These are phyloP conservation scores for Theonella swinhoei DNA, from an alignment of 37 sponge, comb jelly and placozoan genomes.

Conservation along the genomic window DNA sequence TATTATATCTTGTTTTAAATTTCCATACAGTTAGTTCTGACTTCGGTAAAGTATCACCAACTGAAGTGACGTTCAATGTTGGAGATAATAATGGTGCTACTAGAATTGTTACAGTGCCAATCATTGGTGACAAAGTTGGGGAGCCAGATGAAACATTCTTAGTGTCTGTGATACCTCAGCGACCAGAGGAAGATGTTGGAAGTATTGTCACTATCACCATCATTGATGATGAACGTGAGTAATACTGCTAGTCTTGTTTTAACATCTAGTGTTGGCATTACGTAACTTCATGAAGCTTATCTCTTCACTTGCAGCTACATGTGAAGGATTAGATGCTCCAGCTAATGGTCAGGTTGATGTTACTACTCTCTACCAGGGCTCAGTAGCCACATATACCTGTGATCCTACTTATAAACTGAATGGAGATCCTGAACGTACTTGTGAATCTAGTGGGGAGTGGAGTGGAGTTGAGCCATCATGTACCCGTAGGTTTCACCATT, in stretches of 20 bases:
- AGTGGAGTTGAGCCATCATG: neutral
- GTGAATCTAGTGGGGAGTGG: neutral
- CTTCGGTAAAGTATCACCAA: neutral
- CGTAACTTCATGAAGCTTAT: neutral
- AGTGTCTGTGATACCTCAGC: neutral
- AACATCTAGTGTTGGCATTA: too few relatives aligned
- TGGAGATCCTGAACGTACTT: neutral
- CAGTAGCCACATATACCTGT: neutral
- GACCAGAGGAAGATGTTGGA: neutral
- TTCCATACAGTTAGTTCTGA: neutral
- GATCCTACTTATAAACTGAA: neutral
- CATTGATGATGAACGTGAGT: neutral
- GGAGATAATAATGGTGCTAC: neutral
- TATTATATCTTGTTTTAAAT: too few relatives aligned
- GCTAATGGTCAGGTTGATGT: neutral
- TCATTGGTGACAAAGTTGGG: neutral
- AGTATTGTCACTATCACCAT: neutral
- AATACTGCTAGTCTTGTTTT: too few relatives aligned
- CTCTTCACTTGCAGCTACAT: neutral
- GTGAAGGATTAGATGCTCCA: neutral
- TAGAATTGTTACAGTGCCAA: neutral
- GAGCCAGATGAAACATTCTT: neutral
- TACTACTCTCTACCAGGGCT: neutral
- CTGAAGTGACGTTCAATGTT: neutral
- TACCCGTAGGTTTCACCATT: neutral